These are phyloP conservation scores for Enteromius fasciolatus DNA, from an alignment of 2,797 vertebrate genomes.

Conservation along the genomic window DNA sequence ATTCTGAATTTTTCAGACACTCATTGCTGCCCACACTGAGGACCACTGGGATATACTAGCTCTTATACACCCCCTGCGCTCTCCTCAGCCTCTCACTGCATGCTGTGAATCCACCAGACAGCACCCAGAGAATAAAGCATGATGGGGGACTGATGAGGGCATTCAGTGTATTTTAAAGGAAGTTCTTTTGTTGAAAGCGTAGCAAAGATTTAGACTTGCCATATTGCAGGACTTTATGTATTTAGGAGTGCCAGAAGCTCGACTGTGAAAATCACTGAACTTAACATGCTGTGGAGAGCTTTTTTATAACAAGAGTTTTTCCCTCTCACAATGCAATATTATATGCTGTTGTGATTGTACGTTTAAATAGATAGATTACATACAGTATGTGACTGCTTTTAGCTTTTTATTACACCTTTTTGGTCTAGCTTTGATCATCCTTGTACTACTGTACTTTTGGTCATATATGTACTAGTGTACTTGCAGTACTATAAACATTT, in stretches of 20 bases:
- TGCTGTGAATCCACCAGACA: constrained; percentile 31
- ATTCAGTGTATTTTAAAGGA: background rate
- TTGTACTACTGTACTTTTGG: background rate
- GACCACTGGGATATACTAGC: constrained; percentile 30
- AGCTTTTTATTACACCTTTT: constrained; percentile 8
- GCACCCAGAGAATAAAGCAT: constrained; percentile 19
- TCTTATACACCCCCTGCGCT: constrained; percentile 9
- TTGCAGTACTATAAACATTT: background rate
- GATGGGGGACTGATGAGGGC: background rate
- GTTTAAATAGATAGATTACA: background rate
- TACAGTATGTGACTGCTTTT: background rate
- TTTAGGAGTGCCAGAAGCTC: background rate
- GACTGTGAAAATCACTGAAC: constrained; percentile 15
- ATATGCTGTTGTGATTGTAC: background rate
- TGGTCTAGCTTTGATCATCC: background rate
- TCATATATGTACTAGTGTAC: background rate
- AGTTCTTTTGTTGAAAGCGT: background rate
- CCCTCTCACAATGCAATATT: background rate
- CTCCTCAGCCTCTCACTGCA: constrained; percentile 11
- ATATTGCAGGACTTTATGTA: constrained; percentile 10
- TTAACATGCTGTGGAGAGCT: constrained; percentile 17
- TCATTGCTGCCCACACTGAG: constrained; percentile 28
- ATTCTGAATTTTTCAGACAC: constrained; percentile 50
- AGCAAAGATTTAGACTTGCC: background rate
- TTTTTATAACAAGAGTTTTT: background rate